Evolutionary conservation across 2,113 vertebrate genomes (phyloP).

Genomic region (Nothocercus nigrocapillus): DNA sequence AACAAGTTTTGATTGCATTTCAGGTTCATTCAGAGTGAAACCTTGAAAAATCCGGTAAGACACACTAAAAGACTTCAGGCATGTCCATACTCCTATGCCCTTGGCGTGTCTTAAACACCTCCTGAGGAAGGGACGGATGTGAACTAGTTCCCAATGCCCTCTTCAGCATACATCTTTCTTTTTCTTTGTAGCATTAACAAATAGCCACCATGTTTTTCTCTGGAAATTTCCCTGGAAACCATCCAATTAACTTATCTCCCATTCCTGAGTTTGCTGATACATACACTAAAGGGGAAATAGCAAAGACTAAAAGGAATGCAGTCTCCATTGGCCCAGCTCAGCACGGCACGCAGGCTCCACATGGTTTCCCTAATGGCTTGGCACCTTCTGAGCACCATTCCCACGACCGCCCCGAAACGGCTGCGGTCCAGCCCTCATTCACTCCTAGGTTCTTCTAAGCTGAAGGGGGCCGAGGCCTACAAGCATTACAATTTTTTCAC

Average conservation of each 20-base stretch:
- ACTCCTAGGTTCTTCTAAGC: not conserved
- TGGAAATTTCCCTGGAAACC: not conserved
- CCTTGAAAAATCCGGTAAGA: conserved; percentile 21
- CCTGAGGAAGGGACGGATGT: not conserved
- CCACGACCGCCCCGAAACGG: not conserved
- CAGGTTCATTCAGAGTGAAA: conserved; percentile 46
- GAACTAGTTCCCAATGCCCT: not conserved
- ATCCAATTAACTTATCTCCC: not conserved
- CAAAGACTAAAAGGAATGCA: not conserved
- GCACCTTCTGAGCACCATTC: not conserved
- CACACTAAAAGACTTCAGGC: not conserved
- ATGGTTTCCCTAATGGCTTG: not conserved
- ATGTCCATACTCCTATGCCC: not conserved
- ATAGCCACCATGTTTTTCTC: not conserved
- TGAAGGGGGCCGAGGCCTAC: not conserved
- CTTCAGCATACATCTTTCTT: not conserved
- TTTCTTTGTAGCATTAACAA: not conserved
- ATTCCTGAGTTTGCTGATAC: not conserved
- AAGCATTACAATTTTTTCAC: not conserved
- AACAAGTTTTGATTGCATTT: conserved; percentile 43
- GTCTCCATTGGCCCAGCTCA: not conserved
- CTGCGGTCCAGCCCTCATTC: not conserved
- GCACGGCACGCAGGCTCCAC: not conserved
- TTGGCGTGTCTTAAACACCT: not conserved
- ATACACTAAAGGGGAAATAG: not conserved